Evolutionary conservation across 2,888 invertebrate species (phyloP).

Genomic region (Pseudococcus jackbeardsleyi): DNA sequence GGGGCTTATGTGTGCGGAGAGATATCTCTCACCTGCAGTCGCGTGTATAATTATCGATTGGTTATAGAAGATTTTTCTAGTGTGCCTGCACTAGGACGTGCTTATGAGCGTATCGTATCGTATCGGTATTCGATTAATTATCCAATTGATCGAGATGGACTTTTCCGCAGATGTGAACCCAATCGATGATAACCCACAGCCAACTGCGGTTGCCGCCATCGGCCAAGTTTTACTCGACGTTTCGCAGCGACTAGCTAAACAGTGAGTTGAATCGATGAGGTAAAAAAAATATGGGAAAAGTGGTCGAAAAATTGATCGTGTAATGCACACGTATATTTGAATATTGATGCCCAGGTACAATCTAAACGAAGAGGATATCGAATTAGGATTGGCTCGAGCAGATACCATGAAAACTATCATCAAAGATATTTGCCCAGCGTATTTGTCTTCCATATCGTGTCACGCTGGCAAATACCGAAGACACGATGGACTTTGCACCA

Average conservation of each 20-base stretch:
- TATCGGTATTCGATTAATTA: background rate
- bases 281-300: too few relatives aligned
- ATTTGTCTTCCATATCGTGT: conserved; percentile 88
- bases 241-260: conserved; percentile 84
- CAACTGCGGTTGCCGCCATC: too few relatives aligned
- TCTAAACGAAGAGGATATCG: conserved; percentile 86
- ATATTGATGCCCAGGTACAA: conserved; percentile 77
- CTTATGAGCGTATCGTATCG: background rate
- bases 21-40: background rate
- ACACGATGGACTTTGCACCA: conserved; percentile 90
- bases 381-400: conserved; percentile 87
- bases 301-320: background rate
- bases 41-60: conserved; percentile 40
- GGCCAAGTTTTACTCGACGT: conserved; percentile 83
- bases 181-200: conserved; percentile 78
- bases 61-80: conserved; percentile 35
- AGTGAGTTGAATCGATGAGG: conserved; percentile 74
- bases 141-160: background rate
- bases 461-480: conserved; percentile 89
- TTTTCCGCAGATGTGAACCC: conserved; percentile 79
- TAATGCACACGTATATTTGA: background rate
- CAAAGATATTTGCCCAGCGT: conserved; percentile 88
- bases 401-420: conserved; percentile 90
- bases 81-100: background rate
- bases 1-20: background rate